Evolutionary conservation across 2,113 vertebrate species (phyloP), one percentile per base, ranked within the genome.

Genomic region (Mormyrus iriodes): DNA sequence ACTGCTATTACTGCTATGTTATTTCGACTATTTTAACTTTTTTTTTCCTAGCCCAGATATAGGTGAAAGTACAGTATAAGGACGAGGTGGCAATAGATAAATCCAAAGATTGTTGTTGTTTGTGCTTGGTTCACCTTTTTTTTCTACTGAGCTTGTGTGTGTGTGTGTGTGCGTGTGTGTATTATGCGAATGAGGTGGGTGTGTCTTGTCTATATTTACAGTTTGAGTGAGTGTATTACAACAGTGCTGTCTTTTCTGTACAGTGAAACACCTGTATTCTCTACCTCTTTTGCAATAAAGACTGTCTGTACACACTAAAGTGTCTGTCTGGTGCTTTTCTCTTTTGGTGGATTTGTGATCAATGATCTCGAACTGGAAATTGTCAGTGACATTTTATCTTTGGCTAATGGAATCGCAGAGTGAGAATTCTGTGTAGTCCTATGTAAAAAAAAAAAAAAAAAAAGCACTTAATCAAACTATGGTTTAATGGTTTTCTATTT

Each of bases 211-310:
- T 92, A 93, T 92, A 91, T 93, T 92, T 91, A 91, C 58, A 46
- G 93, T 94, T 93, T 94, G 95, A 95, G 93, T 95, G 95, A 93
- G 93, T 89, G 88, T 94, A 91, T 94, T 93, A 94, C 92, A 92
- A 94, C 94, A 95, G 95, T 96, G 94, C 94, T 95, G 94, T 96
- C 92, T 94, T 95, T 94, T 95, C 94, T 96, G 96, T 95, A 96
- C 96, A 96, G 95, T 95, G 95, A 95, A 96, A 95, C 93, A 96
- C 92, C 95, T 96, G 95, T 96, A 95, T 95, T 95, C 95, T 96
- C 96, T 96, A 96, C 96, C 95, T 96, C 96, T 95, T 96, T 96
- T 96, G 95, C 95, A 96, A 96, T 96, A 96, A 96, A 96, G 94
- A 95, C 94, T 92, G 91, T 95, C 93, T 96, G 95, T 96, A 95